These are phyloP conservation scores for Lampris incognitus DNA, from an alignment of 2,113 vertebrate species.

Conservation along the genomic window DNA sequence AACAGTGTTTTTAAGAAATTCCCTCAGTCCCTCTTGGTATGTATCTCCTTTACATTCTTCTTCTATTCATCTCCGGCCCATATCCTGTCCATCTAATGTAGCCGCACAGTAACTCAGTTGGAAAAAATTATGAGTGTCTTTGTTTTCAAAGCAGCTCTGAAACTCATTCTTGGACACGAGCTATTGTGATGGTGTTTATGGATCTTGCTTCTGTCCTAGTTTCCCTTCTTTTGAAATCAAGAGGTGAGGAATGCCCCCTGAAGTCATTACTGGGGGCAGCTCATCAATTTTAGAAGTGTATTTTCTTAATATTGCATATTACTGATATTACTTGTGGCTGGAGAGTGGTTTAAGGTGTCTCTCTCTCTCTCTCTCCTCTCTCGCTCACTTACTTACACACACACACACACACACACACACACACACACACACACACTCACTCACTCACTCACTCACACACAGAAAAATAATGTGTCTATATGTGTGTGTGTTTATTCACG, in stretches of 20 bases:
- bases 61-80: too few species aligned
- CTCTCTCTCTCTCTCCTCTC: too few species aligned
- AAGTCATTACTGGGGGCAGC: slow-evolving; percentile 20
- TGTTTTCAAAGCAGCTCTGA: slow-evolving; percentile 14
- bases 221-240: slow-evolving; percentile 20
- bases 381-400: slow-evolving; percentile 41
- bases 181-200: not conserved
- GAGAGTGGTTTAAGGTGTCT: slow-evolving; percentile 38
- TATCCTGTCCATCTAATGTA: too few species aligned
- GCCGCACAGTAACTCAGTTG: not conserved
- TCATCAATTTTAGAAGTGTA: slow-evolving; percentile 25
- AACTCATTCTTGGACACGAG: not conserved
- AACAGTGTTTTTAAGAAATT: too few species aligned
- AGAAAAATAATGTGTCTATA: too few species aligned
- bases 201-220: slow-evolving; percentile 8
- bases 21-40: too few species aligned
- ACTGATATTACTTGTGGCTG: slow-evolving; percentile 22
- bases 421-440: not conserved
- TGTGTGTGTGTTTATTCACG: not conserved
- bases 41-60: too few species aligned
- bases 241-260: not conserved
- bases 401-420: slow-evolving; percentile 18
- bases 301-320: slow-evolving; percentile 29
- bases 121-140: slow-evolving; percentile 2
- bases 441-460: slow-evolving; percentile 14